phyloP scores from a whole-genome alignment of 2,113 vertebrate species.

The Nannospalax galili region DNA sequence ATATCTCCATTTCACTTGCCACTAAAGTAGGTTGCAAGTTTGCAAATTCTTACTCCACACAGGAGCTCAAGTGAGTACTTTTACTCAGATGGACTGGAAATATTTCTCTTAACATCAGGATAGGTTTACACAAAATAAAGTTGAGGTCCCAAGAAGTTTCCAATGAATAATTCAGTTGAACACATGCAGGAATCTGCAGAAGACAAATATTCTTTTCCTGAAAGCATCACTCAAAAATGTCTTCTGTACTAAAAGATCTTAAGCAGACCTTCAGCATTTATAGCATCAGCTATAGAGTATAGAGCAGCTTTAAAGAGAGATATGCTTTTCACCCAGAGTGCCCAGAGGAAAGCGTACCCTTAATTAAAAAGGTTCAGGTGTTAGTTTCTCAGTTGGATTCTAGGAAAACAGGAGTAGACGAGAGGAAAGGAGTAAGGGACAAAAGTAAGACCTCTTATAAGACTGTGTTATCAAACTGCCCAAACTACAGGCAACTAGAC shows the following conservation, averaged over 20 bases:
- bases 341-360: background rate
- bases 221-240: constrained; percentile 37
- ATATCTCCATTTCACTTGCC: constrained; percentile 48
- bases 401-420: background rate
- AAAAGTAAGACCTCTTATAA: background rate
- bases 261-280: background rate
- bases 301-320: background rate
- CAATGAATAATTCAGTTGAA: constrained; percentile 50
- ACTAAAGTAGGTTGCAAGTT: constrained; percentile 67
- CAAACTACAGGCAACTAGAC: background rate
- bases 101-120: constrained; percentile 34
- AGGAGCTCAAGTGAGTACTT: constrained; percentile 26
- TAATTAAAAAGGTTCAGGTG: background rate
- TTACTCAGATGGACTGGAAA: background rate
- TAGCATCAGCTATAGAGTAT: background rate
- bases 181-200: constrained; percentile 12
- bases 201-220: constrained; percentile 6
- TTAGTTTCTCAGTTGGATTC: background rate
- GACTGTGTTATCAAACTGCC: background rate
- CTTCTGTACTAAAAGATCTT: constrained; percentile 16
- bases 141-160: constrained; percentile 44
- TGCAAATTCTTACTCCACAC: constrained; percentile 65
- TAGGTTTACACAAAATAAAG: constrained; percentile 32
- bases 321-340: background rate
- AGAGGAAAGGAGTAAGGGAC: background rate